Evolutionary conservation across 2,888 invertebrate species (phyloP).

Genomic region (Diaprepes abbreviatus): DNA sequence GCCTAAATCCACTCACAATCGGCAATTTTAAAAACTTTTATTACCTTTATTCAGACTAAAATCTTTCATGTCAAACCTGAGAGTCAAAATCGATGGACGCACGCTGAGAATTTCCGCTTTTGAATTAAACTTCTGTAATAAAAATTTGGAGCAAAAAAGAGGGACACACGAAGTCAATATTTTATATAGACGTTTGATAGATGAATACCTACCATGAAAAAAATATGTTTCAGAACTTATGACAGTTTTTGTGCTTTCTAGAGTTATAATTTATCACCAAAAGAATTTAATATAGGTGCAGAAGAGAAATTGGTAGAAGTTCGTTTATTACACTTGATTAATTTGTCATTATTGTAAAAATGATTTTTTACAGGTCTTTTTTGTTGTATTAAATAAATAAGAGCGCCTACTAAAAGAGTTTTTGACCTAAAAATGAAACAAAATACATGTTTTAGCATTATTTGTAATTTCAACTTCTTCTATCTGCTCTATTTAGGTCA

Average conservation of each 20-base stretch:
- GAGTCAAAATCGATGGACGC: conserved; percentile 45
- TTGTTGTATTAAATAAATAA: no score
- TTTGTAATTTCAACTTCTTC: no score
- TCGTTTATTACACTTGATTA: conserved; percentile 22
- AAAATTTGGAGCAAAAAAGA: conserved; percentile 55
- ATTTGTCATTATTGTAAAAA: conserved; percentile 5
- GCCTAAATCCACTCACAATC: conserved; percentile 11
- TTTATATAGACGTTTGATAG: conserved; percentile 59
- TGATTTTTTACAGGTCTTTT: neutral
- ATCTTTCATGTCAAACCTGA: conserved; percentile 46
- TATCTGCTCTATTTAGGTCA: no score
- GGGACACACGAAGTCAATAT: conserved; percentile 46
- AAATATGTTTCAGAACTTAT: conserved; percentile 50
- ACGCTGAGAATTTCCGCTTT: conserved; percentile 26
- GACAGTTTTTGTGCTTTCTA: conserved; percentile 45
- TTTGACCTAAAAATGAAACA: no score
- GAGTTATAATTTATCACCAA: conserved; percentile 39
- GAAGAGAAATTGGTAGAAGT: conserved; percentile 30
- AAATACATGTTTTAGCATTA: no score
- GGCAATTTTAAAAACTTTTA: conserved; percentile 21
- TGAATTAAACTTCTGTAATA: conserved; percentile 60
- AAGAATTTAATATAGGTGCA: conserved; percentile 46
- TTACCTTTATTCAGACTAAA: conserved; percentile 27
- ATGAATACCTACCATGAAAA: conserved; percentile 59
- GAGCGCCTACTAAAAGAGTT: no score